Evolutionary conservation across 2,113 vertebrate genomes (phyloP).

Genomic region (Mormyrus lacerda): DNA sequence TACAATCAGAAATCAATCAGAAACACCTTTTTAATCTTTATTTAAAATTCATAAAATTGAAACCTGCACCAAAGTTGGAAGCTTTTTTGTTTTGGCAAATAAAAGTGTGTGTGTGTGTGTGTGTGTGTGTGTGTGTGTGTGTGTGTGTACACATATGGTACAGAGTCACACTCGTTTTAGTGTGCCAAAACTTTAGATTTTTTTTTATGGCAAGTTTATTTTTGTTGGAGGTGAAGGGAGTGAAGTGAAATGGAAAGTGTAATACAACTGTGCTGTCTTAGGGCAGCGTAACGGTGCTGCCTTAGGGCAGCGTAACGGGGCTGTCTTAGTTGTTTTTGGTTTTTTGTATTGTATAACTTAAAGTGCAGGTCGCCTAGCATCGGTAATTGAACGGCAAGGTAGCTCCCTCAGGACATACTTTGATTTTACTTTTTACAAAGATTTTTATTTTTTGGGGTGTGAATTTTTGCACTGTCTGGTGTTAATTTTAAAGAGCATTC

Average conservation of each 20-base stretch:
- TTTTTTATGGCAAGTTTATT: constrained; percentile 37
- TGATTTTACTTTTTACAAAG: constrained; percentile 45
- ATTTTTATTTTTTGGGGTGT: constrained; percentile 51
- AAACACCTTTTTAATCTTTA: constrained; percentile 38
- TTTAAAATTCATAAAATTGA: constrained; percentile 33
- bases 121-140: constrained; percentile 54
- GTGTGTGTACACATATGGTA: constrained; percentile 54
- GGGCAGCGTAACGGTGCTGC: constrained; percentile 32
- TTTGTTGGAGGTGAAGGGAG: constrained; percentile 37
- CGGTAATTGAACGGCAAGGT: constrained; percentile 34
- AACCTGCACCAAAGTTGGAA: constrained; percentile 49
- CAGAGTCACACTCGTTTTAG: constrained; percentile 36
- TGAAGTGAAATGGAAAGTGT: constrained; percentile 14
- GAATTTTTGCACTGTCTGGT: constrained; percentile 57
- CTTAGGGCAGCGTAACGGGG: constrained; percentile 29
- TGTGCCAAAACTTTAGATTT: constrained; percentile 36
- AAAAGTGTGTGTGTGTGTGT: constrained; percentile 45
- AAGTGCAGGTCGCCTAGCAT: constrained; percentile 42
- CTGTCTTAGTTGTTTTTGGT: neutral
- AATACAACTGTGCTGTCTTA: constrained; percentile 26
- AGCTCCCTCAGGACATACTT: constrained; percentile 59
- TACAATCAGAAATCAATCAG: constrained; percentile 21
- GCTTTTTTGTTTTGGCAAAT: constrained; percentile 22
- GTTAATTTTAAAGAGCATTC: constrained; percentile 41
- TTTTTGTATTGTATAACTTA: constrained; percentile 51